Evolutionary conservation across 2,797 vertebrate genomes (phyloP).

Genomic region (Micropoecilia bifurca): DNA sequence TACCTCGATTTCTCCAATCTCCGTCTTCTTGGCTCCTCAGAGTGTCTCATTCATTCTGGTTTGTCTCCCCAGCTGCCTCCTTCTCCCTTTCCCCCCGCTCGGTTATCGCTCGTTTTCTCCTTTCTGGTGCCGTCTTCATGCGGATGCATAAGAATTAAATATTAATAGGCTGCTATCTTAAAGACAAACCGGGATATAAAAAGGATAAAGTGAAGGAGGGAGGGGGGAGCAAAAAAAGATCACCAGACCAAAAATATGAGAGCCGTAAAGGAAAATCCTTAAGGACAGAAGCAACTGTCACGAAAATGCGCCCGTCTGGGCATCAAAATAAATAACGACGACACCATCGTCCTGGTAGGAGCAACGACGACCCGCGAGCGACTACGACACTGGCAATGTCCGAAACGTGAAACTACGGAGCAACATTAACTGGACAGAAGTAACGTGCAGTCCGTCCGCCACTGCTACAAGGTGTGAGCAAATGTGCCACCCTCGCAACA

Average conservation of each 20-base stretch:
- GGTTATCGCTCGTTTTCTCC: slow-evolving; percentile 74
- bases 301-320: slow-evolving; percentile 68
- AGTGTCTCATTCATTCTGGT: slow-evolving; percentile 80
- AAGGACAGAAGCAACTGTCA: slow-evolving; percentile 63
- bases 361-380: slow-evolving; percentile 20
- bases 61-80: slow-evolving; percentile 68
- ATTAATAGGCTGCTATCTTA: slow-evolving; percentile 76
- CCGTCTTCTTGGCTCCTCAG: slow-evolving; percentile 75
- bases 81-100: slow-evolving; percentile 65
- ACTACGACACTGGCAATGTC: not conserved
- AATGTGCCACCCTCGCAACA: slow-evolving; percentile 56
- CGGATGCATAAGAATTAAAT: slow-evolving; percentile 85
- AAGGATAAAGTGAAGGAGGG: slow-evolving; percentile 20
- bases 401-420: slow-evolving; percentile 17
- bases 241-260: slow-evolving; percentile 45
- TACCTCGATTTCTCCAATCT: slow-evolving; percentile 83
- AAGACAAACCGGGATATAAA: slow-evolving; percentile 54
- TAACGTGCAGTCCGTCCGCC: slow-evolving; percentile 48
- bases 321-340: slow-evolving; percentile 71
- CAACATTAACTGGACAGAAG: slow-evolving; percentile 3
- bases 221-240: not conserved
- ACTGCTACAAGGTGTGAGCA: slow-evolving; percentile 44
- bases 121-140: slow-evolving; percentile 79
- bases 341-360: slow-evolving; percentile 51
- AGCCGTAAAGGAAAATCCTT: slow-evolving; percentile 58